Evolutionary conservation across 1,140 invertebrate genomes (phyloP), one percentile per base, ranked within the genome.

Genomic region (Goniozus legneri): DNA sequence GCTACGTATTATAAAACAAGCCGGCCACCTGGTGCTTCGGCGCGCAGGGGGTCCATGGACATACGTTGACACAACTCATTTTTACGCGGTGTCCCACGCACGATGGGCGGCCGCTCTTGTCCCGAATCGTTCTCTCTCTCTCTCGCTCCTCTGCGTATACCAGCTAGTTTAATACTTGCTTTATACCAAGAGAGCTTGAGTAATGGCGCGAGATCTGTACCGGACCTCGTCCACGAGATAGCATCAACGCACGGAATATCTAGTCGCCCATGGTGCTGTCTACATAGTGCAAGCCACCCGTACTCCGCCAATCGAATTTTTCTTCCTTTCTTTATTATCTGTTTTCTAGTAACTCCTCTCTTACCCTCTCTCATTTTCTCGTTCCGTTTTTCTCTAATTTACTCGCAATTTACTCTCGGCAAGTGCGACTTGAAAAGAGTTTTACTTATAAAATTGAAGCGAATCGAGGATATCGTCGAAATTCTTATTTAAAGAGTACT

Each of bases 31-130:
- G 70, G 67, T 60, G 54, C 49, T 62, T 31, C 47, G 38, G 42
- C 42, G 44, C 41, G 56, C 57, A 56, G 66, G 60, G 64, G 68
- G 66, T 52, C 62, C 19, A 14, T 44, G 27, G 32, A 32, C 37
- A 58, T 56, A 66, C 69, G 70, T 73, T 75, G 72, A 72, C 71
- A 68, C 68, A 67, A 69, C 59, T 71, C 67, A 71, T 69, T 75
- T 73, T 71, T 73, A 73, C 69, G 65, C 67, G 63, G 54, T 65
- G 58, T 69, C 63, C 67, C 65, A 62, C 65, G 66, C 69, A 61
- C 64, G 60, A 67, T 66, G 64, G 62, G 64, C 67, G 70, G 66
- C 68, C 64, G 50, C 47, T 47, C 56, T 62, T 46, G 49, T 64
- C 62, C 56, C n/a, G n/a, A n/a, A n/a, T n/a, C n/a, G n/a, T 40